Conservation (phyloP, 1,140 invertebrate genomes). For the Cotesia glomerata region DNA sequence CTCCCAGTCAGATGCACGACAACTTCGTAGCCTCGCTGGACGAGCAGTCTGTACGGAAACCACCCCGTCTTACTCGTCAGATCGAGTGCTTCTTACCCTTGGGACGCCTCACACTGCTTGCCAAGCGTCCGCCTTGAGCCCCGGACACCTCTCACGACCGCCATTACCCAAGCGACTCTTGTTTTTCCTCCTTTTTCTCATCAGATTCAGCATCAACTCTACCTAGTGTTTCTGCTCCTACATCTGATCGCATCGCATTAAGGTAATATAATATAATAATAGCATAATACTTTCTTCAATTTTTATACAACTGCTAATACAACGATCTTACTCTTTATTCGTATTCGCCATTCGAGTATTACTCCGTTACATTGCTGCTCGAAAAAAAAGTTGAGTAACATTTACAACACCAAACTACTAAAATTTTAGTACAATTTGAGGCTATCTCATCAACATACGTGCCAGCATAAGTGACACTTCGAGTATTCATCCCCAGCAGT, state of each 20-base stretch:
- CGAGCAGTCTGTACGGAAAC: slow-evolving; percentile 60
- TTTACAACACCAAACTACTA: too few relatives aligned
- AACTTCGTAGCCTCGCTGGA: slow-evolving; percentile 56
- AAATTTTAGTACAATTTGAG: too few relatives aligned
- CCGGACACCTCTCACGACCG: slow-evolving; percentile 50
- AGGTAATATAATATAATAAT: too few relatives aligned
- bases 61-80: slow-evolving; percentile 58
- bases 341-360: too few relatives aligned
- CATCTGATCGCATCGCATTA: too few relatives aligned
- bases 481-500: too few relatives aligned
- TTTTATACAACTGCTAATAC: not conserved
- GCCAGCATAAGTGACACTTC: too few relatives aligned
- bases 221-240: not conserved
- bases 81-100: slow-evolving; percentile 57
- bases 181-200: slow-evolving; percentile 45
- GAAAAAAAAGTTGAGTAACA: not conserved
- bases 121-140: slow-evolving; percentile 65
- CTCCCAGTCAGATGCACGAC: slow-evolving; percentile 61
- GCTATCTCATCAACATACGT: too few relatives aligned
- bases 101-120: slow-evolving; percentile 65
- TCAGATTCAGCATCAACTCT: slow-evolving; percentile 27
- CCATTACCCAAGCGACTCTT: slow-evolving; percentile 46
- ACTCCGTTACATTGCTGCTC: not conserved
- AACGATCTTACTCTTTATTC: too few relatives aligned
- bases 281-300: not conserved